Base-by-base conservation (phyloP, 2,113 vertebrate genomes). In the Ammodytes dubius region DNA sequence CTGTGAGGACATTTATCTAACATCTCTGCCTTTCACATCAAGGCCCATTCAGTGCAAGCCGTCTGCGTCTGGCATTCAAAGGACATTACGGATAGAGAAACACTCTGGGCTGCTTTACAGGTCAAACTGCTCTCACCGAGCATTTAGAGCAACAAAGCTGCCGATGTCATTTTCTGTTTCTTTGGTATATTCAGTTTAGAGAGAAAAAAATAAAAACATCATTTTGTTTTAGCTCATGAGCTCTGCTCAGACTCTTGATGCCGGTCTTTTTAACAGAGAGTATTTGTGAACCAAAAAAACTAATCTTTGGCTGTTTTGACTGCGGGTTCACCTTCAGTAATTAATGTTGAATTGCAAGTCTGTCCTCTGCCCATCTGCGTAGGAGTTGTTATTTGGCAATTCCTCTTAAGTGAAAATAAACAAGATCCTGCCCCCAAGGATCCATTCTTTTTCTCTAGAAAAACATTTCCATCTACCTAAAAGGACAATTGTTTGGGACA, bases 1-100 rank as follows among this genome's bases (percentile, higher is more conserved):
- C 90, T 92, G 85, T 54, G 89, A 90, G 90, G 88, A 92, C 93
- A 93, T 95, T 93, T 94, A 93, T 95, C 93, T 94, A 90, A 90
- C 90, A 93, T 94, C 92, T 89, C 91, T 88, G 86, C 91, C 88
- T 92, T 94, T 94, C 93, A 94, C 88, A 93, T 93, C 87, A 87
- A 68, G 82, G 75, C 78, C 91, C 67, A 89, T 93, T 94, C 92
- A 93, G 79, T 73, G 86, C 64, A 74, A 61, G 63, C 81, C 67
- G 84, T 92, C 87, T 93, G 91, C 84, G 71, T 87, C 74, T 65
- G 78, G 85, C 86, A 88, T 90, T 93, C 84, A 92, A 91, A 93
- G 80, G 76, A 82, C 79, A 78, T 77, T 70, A 40, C 82, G 58
- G 77, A 82, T 72, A 85, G 82, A 87, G 70, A 79, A 80, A 82